Evolutionary conservation across 1,140 invertebrate genomes (phyloP).

Genomic region (Drosophila punjabiensis): DNA sequence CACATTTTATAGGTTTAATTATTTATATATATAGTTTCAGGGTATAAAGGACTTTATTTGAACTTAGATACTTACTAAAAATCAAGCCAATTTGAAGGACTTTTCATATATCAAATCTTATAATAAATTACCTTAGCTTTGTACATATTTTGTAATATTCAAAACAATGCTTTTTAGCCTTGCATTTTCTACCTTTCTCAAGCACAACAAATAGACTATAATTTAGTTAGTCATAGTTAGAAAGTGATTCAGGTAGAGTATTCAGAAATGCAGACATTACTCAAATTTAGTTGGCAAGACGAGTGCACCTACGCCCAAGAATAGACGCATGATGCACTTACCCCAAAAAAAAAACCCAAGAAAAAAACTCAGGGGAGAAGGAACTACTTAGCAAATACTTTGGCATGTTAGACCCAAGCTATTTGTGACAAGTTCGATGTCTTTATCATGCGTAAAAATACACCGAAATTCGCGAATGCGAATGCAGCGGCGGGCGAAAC

Average conservation of each 20-base stretch:
- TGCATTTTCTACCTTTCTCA: neutral
- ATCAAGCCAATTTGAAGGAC: too few relatives aligned
- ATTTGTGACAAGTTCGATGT: slow-evolving; percentile 85
- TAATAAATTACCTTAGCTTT: neutral
- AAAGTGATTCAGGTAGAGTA: slow-evolving; percentile 61
- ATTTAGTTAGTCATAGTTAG: slow-evolving; percentile 25
- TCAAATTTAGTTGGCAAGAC: slow-evolving; percentile 59
- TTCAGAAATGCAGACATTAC: slow-evolving; percentile 40
- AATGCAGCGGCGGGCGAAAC: slow-evolving; percentile 62
- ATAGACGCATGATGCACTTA: slow-evolving; percentile 78
- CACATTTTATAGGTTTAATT: too few relatives aligned
- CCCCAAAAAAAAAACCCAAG: slow-evolving; percentile 11
- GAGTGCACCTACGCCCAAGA: slow-evolving; percentile 68
- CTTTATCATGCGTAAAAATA: slow-evolving; percentile 81
- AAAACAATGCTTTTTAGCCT: neutral
- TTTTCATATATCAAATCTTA: neutral
- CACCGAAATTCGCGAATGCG: slow-evolving; percentile 52
- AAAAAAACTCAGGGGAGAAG: slow-evolving; percentile 14
- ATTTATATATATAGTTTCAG: too few relatives aligned
- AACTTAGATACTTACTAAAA: too few relatives aligned
- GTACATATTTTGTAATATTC: neutral
- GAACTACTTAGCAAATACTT: slow-evolving; percentile 58
- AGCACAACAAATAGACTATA: neutral
- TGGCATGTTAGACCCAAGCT: slow-evolving; percentile 59
- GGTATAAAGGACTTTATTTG: too few relatives aligned